Evolutionary conservation across 2,888 invertebrate species (phyloP).

Genomic region (Nowickia ferox): DNA sequence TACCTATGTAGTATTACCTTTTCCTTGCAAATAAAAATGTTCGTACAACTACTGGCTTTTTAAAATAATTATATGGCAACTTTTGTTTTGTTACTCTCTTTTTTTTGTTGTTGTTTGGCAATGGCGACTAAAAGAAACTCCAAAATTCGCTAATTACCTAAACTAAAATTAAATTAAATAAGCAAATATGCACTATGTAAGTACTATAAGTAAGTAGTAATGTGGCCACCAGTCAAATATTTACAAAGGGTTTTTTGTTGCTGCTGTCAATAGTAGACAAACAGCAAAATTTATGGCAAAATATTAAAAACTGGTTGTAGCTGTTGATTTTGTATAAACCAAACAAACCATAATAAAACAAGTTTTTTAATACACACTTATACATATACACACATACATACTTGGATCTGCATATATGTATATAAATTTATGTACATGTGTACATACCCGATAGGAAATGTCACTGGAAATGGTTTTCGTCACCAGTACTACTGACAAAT

Average conservation of each 20-base stretch:
- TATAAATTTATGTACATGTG: no score
- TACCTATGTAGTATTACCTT: no score
- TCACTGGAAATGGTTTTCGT: no score
- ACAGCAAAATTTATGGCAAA: slow-evolving; percentile 45
- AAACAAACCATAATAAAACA: slow-evolving; percentile 58
- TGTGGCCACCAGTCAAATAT: not conserved
- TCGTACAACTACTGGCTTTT: no score
- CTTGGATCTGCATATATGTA: no score
- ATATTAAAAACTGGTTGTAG: slow-evolving; percentile 52
- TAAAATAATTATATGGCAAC: not conserved
- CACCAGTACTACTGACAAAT: no score
- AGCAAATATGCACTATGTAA: not conserved
- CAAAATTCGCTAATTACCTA: not conserved
- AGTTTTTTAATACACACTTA: slow-evolving; percentile 50
- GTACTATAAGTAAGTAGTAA: not conserved
- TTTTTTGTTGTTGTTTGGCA: slow-evolving; percentile 12
- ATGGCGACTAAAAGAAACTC: slow-evolving; percentile 10
- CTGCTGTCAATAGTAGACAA: not conserved
- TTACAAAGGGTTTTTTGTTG: slow-evolving; percentile 23
- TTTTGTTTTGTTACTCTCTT: slow-evolving; percentile 1
- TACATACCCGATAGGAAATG: no score
- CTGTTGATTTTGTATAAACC: not conserved
- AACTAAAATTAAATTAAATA: not conserved
- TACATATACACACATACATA: no score
- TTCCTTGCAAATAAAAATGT: no score